phyloP scores from a whole-genome alignment of 2,888 invertebrate genomes.

The Drosophila anomelani region DNA sequence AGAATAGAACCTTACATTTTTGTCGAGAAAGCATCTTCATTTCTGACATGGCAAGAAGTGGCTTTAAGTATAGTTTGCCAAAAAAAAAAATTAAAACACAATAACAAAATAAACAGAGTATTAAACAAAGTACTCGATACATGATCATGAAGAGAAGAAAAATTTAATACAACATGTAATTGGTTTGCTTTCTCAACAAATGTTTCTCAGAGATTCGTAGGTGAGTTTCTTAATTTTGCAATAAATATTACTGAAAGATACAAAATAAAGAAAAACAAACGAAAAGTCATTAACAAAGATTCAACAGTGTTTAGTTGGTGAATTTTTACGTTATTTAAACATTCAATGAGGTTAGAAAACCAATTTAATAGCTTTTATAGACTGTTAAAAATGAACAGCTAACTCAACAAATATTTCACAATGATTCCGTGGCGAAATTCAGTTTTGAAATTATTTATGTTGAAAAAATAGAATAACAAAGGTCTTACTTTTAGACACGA shows the following conservation, averaged over 20 bases:
- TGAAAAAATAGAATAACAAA: background rate
- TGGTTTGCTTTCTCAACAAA: background rate
- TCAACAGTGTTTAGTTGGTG: background rate
- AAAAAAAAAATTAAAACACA: background rate
- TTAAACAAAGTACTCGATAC: slow-evolving; percentile 5
- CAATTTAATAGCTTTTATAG: background rate
- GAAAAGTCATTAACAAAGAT: background rate
- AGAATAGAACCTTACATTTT: background rate
- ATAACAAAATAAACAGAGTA: slow-evolving; percentile 13
- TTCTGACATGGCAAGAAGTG: slow-evolving; percentile 24
- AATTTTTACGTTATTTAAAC: background rate
- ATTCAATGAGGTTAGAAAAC: background rate
- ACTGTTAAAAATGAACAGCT: too few species aligned
- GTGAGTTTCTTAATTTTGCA: background rate
- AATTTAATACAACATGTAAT: background rate
- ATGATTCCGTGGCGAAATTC: background rate
- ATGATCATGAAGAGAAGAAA: background rate
- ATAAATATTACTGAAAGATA: background rate
- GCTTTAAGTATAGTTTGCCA: background rate
- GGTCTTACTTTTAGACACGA: background rate
- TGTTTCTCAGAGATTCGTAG: background rate
- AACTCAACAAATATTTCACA: too few species aligned
- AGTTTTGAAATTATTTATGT: background rate
- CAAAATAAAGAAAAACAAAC: background rate
- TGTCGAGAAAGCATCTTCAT: background rate